Evolutionary conservation across 2,797 vertebrate genomes (phyloP), one percentile per base, ranked within the genome.

Genomic region (Orestias chungarensis): DNA sequence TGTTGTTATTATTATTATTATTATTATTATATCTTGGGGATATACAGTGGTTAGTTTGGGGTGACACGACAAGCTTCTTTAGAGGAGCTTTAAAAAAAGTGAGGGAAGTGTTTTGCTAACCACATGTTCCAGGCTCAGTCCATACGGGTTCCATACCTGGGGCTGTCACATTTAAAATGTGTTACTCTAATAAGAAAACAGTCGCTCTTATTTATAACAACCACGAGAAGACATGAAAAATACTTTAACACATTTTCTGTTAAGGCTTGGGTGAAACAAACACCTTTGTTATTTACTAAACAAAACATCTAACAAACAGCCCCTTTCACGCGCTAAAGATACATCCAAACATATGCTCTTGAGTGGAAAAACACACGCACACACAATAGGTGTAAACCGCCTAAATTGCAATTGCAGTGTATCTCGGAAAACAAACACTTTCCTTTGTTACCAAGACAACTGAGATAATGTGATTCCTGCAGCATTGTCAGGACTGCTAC

Each of bases 391-490:
- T 95, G 94, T 92, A 93, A 95, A 94, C 78, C 86, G 81, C 90
- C 92, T 92, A 94, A 95, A 95, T 94, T 94, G 94, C 90, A 89
- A 94, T 93, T 93, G 92, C 90, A 80, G 88, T 85, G 92, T 85
- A 91, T 94, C 93, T 93, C 92, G 90, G 91, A 94, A 95, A 94
- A 94, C 93, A 95, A 95, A 95, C 93, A 95, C 92, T 92, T 92
- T 89, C 92, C 93, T 94, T 94, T 95, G 94, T 95, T 95, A 93
- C 93, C 94, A 93, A 86, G 94, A 94, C 93, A 92, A 94, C 94
- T 93, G 92, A 93, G 93, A 94, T 94, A 95, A 95, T 92, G 93
- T 82, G 92, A 92, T 93, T 95, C 93, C 90, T 87, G 88, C 78
- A 78, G 91, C 90, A 91, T 89, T 87, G 90, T 92, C 82, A 72